Base-by-base conservation (phyloP, 2,113 vertebrate species). In the Amblyopsis rosae region DNA sequence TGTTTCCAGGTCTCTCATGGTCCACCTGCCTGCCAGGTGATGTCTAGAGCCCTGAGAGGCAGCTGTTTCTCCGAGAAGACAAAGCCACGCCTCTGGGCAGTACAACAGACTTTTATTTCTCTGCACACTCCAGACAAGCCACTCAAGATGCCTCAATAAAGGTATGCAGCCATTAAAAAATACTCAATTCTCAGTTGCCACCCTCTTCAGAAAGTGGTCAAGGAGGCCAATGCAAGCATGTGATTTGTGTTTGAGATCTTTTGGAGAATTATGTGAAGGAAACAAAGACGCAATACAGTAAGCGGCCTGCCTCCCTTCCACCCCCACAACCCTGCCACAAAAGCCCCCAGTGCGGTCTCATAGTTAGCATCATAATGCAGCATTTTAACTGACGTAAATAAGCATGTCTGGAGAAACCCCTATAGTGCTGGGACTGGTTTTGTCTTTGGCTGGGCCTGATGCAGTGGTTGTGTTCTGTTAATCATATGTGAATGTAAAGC, bases 281-380 rank as follows among this genome's bases (percentile, higher is more conserved):
- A 79, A 91, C 82, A 91, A 88, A 87, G 75, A 51, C 32, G 66
- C 81, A 82, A 74, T 83, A 89, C 83, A 86, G 82, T 85, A 79
- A 75, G 78, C 33, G 19, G 63, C 75, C 79, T 79, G 56, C 61
- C 26, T 69, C 64, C 70, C 53, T 68, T 70, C 59, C 60, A 59
- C 46, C 13, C 57, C 46, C 19, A 13, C 32, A 11, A 32, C 49
- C 59, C 67, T 70, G 68, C 72, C 65, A 71, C 70, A 62, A 65
- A 79, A 65, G 72, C 75, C 72, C 65, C 56, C 65, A 48, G 65
- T 82, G 80, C 68, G 85, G 80, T 84, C 82, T 86, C 82, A 85
- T 81, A 73, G 77, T 89, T 90, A 86, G 86, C 89, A 88, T 91
- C 79, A 90, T 86, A 90, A 91, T 92, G 85, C 82, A 80, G 74